Evolutionary conservation across 1,140 invertebrate genomes (phyloP).

Genomic region (Sycophila sp.): DNA sequence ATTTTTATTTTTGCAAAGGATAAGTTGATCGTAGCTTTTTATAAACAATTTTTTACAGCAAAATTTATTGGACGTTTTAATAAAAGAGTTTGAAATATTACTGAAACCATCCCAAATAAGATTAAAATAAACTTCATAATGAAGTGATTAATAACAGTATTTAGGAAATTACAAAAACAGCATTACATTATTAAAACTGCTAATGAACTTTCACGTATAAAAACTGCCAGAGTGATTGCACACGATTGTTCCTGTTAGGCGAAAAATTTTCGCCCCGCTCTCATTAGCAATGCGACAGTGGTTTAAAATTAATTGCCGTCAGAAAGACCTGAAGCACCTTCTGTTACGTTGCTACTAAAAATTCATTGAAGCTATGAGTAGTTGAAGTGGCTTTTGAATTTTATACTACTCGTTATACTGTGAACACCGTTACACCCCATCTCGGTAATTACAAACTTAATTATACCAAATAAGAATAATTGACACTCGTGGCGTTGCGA

Average conservation of each 20-base stretch:
- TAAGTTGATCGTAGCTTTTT: no score
- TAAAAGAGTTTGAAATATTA: no score
- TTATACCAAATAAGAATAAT: constrained; percentile 10
- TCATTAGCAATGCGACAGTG: not conserved
- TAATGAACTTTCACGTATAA: no score
- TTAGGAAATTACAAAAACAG: no score
- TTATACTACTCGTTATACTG: not conserved
- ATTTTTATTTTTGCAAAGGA: no score
- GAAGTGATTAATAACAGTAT: no score
- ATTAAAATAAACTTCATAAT: no score
- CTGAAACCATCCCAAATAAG: no score
- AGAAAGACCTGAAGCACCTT: not conserved
- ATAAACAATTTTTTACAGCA: no score
- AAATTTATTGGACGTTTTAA: no score
- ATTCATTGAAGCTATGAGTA: constrained; percentile 16
- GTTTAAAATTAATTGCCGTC: constrained; percentile 9
- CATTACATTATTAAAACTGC: no score
- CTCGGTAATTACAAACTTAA: not conserved
- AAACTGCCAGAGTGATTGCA: no score
- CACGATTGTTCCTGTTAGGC: not conserved
- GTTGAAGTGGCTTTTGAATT: constrained; percentile 20
- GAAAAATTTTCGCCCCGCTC: not conserved
- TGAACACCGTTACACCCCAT: not conserved
- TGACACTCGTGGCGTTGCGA: constrained; percentile 10
- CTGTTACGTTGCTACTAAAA: not conserved